Percentiles rank a stretch among this genome's conserved stretches.
These are phyloP conservation scores for Pelecanoides urinatrix DNA, from an alignment of 2,113 vertebrate species.

Conservation along the genomic window DNA sequence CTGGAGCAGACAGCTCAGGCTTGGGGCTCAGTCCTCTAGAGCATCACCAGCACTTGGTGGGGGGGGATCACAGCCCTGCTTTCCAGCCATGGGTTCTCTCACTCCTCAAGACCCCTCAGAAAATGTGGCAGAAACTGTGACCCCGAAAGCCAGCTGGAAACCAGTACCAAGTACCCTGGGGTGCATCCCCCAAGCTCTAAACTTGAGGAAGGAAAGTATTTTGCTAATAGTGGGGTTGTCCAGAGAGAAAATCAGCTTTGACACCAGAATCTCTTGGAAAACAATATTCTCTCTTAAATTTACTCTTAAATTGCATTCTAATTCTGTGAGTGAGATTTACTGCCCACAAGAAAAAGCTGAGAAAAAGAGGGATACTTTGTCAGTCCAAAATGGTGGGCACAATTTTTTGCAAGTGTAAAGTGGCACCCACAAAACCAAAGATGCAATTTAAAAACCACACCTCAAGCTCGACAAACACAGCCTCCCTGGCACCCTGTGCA, in stretches of 20 bases:
- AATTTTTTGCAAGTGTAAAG: not conserved
- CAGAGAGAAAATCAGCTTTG: not conserved
- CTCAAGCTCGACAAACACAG: not conserved
- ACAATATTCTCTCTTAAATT: not conserved
- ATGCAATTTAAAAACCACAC: constrained; percentile 11
- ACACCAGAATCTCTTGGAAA: not conserved
- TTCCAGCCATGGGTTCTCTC: not conserved
- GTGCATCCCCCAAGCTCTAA: not conserved
- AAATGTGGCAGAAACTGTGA: not conserved
- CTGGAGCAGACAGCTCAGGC: not conserved
- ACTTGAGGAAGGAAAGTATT: not conserved
- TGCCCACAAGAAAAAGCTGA: not conserved
- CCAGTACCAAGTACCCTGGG: not conserved
- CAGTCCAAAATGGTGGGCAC: not conserved
- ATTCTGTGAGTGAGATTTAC: not conserved
- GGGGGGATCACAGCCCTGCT: not conserved
- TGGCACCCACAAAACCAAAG: not conserved
- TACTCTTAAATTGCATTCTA: not conserved
- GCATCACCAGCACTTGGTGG: not conserved
- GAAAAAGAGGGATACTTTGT: not conserved
- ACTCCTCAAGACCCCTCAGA: not conserved
- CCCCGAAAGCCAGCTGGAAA: not conserved
- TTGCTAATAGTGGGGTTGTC: not conserved
- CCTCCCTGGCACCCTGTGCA: not conserved
- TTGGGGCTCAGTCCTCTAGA: not conserved